Evolutionary conservation across 1,140 invertebrate genomes (phyloP).

Genomic region (Anastrepha ludens): DNA sequence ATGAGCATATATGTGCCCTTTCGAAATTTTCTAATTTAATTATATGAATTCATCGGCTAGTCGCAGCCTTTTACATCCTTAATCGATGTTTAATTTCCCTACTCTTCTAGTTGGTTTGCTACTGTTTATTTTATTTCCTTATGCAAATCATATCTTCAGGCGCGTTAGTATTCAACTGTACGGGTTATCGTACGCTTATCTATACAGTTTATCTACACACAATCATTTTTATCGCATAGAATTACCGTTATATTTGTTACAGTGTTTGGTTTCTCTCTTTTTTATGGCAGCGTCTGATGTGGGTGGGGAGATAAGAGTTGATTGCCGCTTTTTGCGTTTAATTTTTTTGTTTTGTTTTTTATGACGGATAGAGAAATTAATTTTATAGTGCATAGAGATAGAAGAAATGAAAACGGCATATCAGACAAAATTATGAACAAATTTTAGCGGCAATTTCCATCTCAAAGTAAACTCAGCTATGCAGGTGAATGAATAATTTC

Average conservation of each 20-base stretch:
- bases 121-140: not conserved
- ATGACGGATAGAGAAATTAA: not conserved
- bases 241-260: not conserved
- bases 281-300: not conserved
- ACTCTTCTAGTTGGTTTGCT: not conserved
- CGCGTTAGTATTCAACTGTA: not conserved
- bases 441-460: too few species aligned
- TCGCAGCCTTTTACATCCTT: too few species aligned
- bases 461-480: too few species aligned
- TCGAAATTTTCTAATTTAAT: too few species aligned
- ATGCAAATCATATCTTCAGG: not conserved
- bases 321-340: not conserved
- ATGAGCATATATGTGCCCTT: too few species aligned
- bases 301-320: constrained; percentile 29
- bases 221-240: constrained; percentile 4
- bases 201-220: constrained; percentile 17
- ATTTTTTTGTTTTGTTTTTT: not conserved
- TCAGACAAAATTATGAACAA: too few species aligned
- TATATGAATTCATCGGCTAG: too few species aligned
- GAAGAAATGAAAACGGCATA: too few species aligned
- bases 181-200: constrained; percentile 20
- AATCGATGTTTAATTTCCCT: not conserved
- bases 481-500: too few species aligned
- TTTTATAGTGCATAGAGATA: too few species aligned
- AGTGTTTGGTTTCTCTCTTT: not conserved